Base-by-base conservation (phyloP, 2,797 vertebrate species). In the Hafferia zeledoni region DNA sequence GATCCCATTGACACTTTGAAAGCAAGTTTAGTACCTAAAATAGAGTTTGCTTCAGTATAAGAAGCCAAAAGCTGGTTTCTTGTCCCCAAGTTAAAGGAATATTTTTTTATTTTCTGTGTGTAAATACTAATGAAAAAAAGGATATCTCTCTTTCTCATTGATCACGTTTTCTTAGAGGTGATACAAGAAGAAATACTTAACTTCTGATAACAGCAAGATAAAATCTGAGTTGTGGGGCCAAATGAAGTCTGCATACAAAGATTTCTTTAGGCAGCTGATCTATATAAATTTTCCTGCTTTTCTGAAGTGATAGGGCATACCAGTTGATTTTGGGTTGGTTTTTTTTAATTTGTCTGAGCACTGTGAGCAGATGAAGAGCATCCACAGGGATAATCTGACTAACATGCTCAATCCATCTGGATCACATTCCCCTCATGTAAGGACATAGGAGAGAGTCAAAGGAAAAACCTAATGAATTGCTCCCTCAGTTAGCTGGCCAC, bases 401-500 rank as follows among this genome's bases (percentile, higher is more conserved):
- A 87, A 25, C 24, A 63, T 59, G 27, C 27, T 95, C 37, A 70
- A 50, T 87, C 88, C 88, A 85, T 92, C 74, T 94, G 94, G 88
- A 93, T 95, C 81, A 82, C 63, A 82, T 93, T 25, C 6, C 15
- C 16, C 27, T 79, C 59, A 52, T 30, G 25, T 55, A 72, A 69
- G 20, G 63, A 76, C 52, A 78, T 6, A 84, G 44, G 39, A 88
- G 44, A 81, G 33, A 88, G 44, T 55, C 47, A 88, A 90, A 91
- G 86, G 67, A 57, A 94, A 94, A 92, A 83, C 14, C 70, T 87
- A 80, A 90, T 39, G 0, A 89, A 90, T 82, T 64, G 18, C 39
- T 92, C 13, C 11, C 33, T 70, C 47, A 33, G 17, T 83, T 84
- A 67, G 57, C 37, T 90, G 63, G 41, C 30, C 56, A 50, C 44